Base-by-base conservation (phyloP, 1,140 invertebrate species). In the Pomacea maculata region DNA sequence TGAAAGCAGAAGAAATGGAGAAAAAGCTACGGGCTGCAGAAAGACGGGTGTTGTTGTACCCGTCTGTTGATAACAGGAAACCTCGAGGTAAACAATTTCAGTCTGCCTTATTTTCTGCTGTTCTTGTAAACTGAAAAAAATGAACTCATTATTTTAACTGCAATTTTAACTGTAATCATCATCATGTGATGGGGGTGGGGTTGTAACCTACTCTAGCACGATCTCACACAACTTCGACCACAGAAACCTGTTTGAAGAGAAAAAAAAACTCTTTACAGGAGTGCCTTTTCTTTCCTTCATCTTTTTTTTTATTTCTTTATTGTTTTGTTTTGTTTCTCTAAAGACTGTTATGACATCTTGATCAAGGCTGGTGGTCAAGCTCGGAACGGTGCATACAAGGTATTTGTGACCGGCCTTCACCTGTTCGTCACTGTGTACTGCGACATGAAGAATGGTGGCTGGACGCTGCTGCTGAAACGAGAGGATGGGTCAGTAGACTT, bases 401-500 rank as follows among this genome's bases (percentile, higher is more conserved):
- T 91, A 8, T 84, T 84, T 65, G 87, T 89, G 17, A 70, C 80
- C 17, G 88, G 85, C 17, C 54, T 67, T 7, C 45, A 81, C 1
- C 75, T 85, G 25, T 71, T 65, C 19, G 80, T 90, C 2, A 67
- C 88, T 0, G 95, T 95, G 0, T 94, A 94, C 87, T 98, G 97
- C 91, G 94, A 94, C 65, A 93, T 95, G 84, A 94, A 95, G 29
- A 94, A 95, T 52, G 96, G 97, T 12, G 95, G 96, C 1, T 97
- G 95, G 95, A 97, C 96, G 4, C 93, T 97, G 0, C 93, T 98
- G 17, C 96, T 97, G 85, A 94, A 95, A 17, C 93, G 97, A 21
- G 93, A 93, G 84, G 95, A 97, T 86, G 96, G 96, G 8, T 94
- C 85, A 4, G 86, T 89, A 1, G 97, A 97, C 89, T 99, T 99